Conservation (phyloP, 53 echinoderm and acorn worm genomes). For the Echinarachnius parma region DNA sequence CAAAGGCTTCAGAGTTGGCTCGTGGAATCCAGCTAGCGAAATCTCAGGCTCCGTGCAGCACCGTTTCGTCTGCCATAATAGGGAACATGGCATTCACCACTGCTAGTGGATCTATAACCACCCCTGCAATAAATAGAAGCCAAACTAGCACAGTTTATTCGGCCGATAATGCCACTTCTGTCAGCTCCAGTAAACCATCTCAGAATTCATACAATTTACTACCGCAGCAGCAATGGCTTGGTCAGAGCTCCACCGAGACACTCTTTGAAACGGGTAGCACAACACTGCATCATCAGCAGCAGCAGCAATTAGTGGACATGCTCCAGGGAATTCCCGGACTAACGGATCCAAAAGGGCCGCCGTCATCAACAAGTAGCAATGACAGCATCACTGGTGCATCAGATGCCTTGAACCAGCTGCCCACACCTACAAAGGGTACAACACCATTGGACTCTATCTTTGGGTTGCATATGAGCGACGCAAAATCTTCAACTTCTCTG, state of each 20-base stretch:
- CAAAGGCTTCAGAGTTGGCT: slow-evolving; percentile 76
- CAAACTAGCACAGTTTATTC: not conserved
- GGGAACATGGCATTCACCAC: not conserved
- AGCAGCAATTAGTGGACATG: slow-evolving; percentile 30
- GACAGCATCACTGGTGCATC: slow-evolving; percentile 2
- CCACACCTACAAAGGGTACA: slow-evolving; percentile 3
- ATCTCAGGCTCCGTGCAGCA: slow-evolving; percentile 50
- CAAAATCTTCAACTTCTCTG: not conserved
- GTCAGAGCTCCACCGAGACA: slow-evolving; percentile 18
- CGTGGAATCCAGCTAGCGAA: slow-evolving; percentile 60
- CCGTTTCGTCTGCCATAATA: slow-evolving; percentile 7
- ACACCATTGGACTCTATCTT: slow-evolving; percentile 25
- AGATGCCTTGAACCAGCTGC: not conserved
- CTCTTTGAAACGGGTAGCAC: not conserved
- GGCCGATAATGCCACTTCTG: not conserved
- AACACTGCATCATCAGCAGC: not conserved
- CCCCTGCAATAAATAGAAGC: not conserved
- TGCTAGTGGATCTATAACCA: not conserved
- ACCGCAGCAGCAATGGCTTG: slow-evolving; percentile 63
- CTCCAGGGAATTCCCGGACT: slow-evolving; percentile 7
- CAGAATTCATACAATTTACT: slow-evolving; percentile 34
- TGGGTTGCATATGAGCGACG: slow-evolving; percentile 6
- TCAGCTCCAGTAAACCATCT: slow-evolving; percentile 4
- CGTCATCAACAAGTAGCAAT: slow-evolving; percentile 6
- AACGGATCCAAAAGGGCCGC: slow-evolving; percentile 1